Evolutionary conservation across 1,140 invertebrate species (phyloP), one percentile per base, ranked within the genome.

Genomic region (Nymphalis io): DNA sequence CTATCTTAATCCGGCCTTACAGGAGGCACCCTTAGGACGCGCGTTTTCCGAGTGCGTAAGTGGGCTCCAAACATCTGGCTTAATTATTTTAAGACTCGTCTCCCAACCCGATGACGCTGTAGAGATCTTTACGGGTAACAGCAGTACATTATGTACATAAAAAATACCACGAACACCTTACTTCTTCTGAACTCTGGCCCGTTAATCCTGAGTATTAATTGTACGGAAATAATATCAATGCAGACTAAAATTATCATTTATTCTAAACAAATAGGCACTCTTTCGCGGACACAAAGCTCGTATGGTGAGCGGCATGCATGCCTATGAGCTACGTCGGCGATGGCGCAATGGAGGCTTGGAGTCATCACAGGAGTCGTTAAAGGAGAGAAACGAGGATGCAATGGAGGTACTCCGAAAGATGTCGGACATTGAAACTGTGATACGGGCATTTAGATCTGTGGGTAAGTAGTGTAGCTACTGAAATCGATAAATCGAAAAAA

Each of bases 231-330:
- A 15, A 15, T 10, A 15, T 42, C 0, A 40, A 8, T 12, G 10
- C 2, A 42, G 58, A 57, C 4, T 39, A 21, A n/a, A 46, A 16
- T 42, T 48, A 21, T 18, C 51, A 40, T 67, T 18, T 62, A 21
- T 57, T 57, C 71, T 59, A 74, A 77, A 27, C 79, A 16, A 16
- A 4, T 72, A 94, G 92, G 89, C 94, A 15, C 72, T 92, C n/a
- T 95, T 94, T 93, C 93, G 93, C 62, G 95, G 95, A 1, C 93
- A 94, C 76, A 80, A 66, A 15, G 83, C 91, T 15, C 92, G 95
- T 11, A 76, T 83, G 33, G 74, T 72, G 3, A 72, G 81, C n/a
- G 74, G 89, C 68, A 66, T 38, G 3, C 77, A 74, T 6, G 78
- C 93, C 27, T 68, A 70, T 12, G 80, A 89, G 59, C 68, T 95